phyloP scores from a whole-genome alignment of 2,113 vertebrate genomes.

The Elephantulus edwardii region DNA sequence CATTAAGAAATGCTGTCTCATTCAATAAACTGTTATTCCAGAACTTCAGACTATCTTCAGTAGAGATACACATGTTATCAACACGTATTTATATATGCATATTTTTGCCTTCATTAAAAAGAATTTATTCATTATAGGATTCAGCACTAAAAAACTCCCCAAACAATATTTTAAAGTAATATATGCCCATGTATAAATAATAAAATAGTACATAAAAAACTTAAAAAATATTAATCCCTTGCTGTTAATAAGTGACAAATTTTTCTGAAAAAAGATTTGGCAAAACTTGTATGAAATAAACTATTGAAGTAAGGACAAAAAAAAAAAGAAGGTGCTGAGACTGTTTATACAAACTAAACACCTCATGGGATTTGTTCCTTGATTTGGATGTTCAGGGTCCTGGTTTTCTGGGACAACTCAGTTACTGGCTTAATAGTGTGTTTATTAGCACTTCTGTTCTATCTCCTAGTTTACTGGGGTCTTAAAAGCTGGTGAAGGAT shows the following conservation, averaged over 20 bases:
- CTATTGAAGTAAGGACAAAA: background rate
- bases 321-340: background rate
- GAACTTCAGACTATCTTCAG: slow-evolving; percentile 21
- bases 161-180: slow-evolving; percentile 5
- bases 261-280: background rate
- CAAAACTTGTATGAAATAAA: background rate
- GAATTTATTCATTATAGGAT: slow-evolving; percentile 32
- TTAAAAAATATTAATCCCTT: background rate
- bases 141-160: too few relatives aligned
- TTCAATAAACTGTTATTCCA: slow-evolving; percentile 38
- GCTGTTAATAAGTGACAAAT: too few relatives aligned
- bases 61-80: background rate
- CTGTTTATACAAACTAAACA: background rate
- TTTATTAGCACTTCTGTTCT: background rate
- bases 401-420: background rate
- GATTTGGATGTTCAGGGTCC: background rate
- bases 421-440: background rate
- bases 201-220: slow-evolving; percentile 29
- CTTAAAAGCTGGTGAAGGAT: too few relatives aligned
- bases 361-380: background rate
- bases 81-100: background rate
- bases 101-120: slow-evolving; percentile 37
- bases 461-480: too few relatives aligned
- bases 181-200: slow-evolving; percentile 16
- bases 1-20: slow-evolving; percentile 45